These are phyloP conservation scores for Trichacis sp. DNA, from an alignment of 2,888 invertebrate genomes.

Conservation along the genomic window DNA sequence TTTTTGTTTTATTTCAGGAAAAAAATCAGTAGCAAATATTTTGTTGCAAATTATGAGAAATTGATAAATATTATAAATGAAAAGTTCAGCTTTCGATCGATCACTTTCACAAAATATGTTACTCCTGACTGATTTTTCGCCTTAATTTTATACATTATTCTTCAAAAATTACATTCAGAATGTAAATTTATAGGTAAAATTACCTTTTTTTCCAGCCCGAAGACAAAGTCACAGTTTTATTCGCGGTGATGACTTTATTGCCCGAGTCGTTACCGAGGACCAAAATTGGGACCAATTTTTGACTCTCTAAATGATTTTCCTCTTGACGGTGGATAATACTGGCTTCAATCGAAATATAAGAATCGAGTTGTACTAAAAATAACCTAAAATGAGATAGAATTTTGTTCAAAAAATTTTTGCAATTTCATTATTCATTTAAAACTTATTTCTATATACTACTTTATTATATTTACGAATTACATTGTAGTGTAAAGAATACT, in stretches of 20 bases:
- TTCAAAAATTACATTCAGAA: background rate
- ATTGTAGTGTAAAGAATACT: too few relatives aligned
- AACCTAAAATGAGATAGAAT: conserved; percentile 50
- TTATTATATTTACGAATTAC: background rate
- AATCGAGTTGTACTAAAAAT: conserved; percentile 57
- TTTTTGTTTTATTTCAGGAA: too few relatives aligned
- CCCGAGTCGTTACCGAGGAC: conserved; percentile 52
- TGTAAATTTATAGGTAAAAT: conserved; percentile 10
- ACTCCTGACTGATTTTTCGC: too few relatives aligned
- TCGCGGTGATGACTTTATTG: conserved; percentile 48
- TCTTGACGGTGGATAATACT: conserved; percentile 50
- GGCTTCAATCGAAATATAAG: conserved; percentile 54
- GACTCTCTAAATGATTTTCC: conserved; percentile 13
- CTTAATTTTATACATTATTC: too few relatives aligned
- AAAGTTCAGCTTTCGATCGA: too few relatives aligned
- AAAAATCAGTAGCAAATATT: too few relatives aligned
- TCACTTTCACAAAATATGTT: too few relatives aligned
- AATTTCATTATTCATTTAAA: too few relatives aligned
- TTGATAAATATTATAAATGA: too few relatives aligned
- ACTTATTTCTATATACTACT: too few relatives aligned
- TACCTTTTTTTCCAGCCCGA: conserved; percentile 60
- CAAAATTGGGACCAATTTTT: conserved; percentile 21
- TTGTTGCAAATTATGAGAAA: too few relatives aligned
- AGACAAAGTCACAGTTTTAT: conserved; percentile 46
- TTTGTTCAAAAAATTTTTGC: background rate